Percentiles rank a stretch among this genome's conserved stretches.
Conservation (phyloP, 2,888 invertebrate genomes). For the Noctua fimbriata region DNA sequence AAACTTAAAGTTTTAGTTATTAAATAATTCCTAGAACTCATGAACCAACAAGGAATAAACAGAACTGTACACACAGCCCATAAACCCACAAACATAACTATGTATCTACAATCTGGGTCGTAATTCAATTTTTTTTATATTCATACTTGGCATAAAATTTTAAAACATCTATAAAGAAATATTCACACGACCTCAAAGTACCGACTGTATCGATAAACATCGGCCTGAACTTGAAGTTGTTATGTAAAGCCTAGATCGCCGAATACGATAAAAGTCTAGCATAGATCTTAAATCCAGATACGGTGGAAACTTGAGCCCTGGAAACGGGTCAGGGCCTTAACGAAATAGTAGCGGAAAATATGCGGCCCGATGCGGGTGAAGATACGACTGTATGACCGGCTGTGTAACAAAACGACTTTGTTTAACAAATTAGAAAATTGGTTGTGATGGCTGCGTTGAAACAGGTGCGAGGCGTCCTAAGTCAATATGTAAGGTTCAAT, state of each 20-base stretch:
- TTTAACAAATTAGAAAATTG: constrained; percentile 61
- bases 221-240: constrained; percentile 79
- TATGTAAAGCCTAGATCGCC: constrained; percentile 78
- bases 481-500: constrained; percentile 65
- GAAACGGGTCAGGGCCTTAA: constrained; percentile 81
- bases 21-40: neutral
- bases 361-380: constrained; percentile 48
- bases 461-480: constrained; percentile 64
- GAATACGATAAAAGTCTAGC: constrained; percentile 79
- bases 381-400: constrained; percentile 15
- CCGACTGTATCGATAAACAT: constrained; percentile 74
- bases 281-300: constrained; percentile 83
- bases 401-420: constrained; percentile 52
- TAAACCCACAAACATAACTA: constrained; percentile 41
- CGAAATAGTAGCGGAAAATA: constrained; percentile 69
- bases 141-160: constrained; percentile 62
- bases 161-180: constrained; percentile 59
- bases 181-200: constrained; percentile 65
- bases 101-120: constrained; percentile 44
- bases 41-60: constrained; percentile 16
- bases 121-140: constrained; percentile 62
- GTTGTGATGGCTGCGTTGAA: constrained; percentile 55
- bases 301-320: constrained; percentile 78
- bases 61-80: neutral
- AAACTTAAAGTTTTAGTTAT: neutral